A percentile compares a stretch with the other conserved stretches of the same genome.
Conservation (phyloP, 2,797 vertebrate species). For the Channa striata region DNA sequence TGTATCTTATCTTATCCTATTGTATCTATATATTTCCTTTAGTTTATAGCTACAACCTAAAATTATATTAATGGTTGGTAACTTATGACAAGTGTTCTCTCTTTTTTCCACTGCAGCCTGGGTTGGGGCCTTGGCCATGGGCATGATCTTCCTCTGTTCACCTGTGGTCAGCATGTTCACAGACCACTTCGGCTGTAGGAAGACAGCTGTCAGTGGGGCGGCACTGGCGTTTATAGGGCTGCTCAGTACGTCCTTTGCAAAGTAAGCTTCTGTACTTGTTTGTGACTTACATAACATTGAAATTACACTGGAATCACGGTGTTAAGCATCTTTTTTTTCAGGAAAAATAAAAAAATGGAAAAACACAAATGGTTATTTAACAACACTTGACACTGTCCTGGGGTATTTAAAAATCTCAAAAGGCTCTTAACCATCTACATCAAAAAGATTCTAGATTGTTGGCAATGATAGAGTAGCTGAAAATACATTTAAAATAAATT, state of each 20-base stretch:
- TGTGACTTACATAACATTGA: too few species aligned
- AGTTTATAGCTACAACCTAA: slow-evolving; percentile 2
- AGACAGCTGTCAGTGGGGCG: slow-evolving; percentile 92
- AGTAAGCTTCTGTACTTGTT: slow-evolving; percentile 82
- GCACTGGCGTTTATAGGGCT: slow-evolving; percentile 93
- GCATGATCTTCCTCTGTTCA: slow-evolving; percentile 99
- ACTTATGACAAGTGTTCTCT: slow-evolving; percentile 20
- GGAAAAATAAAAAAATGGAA: background rate
- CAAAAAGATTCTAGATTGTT: too few species aligned
- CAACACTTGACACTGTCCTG: background rate
- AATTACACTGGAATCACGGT: background rate
- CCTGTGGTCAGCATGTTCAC: slow-evolving; percentile 99
- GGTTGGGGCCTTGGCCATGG: slow-evolving; percentile 96
- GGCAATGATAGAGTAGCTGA: too few species aligned
- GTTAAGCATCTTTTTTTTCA: background rate
- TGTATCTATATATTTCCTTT: slow-evolving; percentile 25
- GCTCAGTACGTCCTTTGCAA: slow-evolving; percentile 95
- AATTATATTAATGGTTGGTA: background rate
- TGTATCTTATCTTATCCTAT: too few species aligned
- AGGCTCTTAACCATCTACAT: too few species aligned
- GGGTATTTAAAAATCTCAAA: background rate
- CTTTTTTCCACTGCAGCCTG: slow-evolving; percentile 84
- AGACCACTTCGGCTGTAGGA: slow-evolving; percentile 95
- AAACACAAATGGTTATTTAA: background rate
- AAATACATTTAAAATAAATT: too few species aligned